Percentiles rank a stretch among this genome's conserved stretches.
phyloP scores from a whole-genome alignment of 2,113 vertebrate species.

The Solenodon paradoxus region DNA sequence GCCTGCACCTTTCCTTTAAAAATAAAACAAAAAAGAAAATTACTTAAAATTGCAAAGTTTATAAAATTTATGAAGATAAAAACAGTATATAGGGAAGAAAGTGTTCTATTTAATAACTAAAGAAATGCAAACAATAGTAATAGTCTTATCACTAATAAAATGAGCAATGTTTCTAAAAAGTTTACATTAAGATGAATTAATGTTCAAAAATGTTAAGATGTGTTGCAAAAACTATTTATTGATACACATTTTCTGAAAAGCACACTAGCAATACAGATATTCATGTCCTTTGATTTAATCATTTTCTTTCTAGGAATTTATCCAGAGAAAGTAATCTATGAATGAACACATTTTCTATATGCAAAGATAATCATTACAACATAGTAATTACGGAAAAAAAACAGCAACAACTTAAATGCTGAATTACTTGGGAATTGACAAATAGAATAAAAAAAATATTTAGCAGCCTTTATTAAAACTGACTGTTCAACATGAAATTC shows the following conservation, averaged over 20 bases:
- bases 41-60: background rate
- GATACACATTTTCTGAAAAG: constrained; percentile 16
- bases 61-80: background rate
- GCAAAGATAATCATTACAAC: constrained; percentile 10
- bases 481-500: background rate
- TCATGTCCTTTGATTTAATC: constrained; percentile 34
- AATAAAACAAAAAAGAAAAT: too few relatives aligned
- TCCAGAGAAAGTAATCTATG: background rate
- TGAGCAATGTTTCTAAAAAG: background rate
- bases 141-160: background rate
- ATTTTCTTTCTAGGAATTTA: constrained; percentile 10
- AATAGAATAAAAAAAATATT: background rate
- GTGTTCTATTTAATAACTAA: background rate
- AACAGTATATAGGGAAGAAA: background rate
- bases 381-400: background rate
- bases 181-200: background rate
- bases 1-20: too few relatives aligned
- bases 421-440: background rate
- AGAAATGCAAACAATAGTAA: constrained; percentile 4
- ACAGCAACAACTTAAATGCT: background rate
- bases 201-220: background rate
- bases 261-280: background rate
- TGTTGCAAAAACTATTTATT: background rate
- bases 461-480: background rate
- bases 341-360: background rate